These are phyloP conservation scores for Nasonia oneida DNA, from an alignment of 2,888 invertebrate species.

Conservation along the genomic window DNA sequence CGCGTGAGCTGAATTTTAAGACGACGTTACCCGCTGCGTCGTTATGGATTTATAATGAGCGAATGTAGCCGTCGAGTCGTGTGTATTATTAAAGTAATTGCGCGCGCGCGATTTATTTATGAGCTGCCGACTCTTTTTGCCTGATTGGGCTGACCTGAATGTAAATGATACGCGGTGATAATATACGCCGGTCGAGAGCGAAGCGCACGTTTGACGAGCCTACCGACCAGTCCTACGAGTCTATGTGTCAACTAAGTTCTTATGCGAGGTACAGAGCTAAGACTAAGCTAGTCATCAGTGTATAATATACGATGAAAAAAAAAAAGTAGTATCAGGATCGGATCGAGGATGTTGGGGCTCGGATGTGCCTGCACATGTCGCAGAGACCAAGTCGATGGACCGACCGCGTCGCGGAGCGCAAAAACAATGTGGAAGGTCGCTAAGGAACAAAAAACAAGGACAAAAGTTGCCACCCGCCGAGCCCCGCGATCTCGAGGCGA, in stretches of 20 bases:
- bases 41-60: constrained; percentile 8
- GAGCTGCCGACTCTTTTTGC: not conserved
- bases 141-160: constrained; percentile 4
- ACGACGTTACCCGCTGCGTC: not conserved
- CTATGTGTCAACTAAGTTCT: not conserved
- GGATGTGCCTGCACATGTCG: constrained; percentile 29
- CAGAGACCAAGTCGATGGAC: not conserved
- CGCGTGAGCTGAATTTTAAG: constrained; percentile 20
- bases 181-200: not conserved
- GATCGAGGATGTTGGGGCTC: constrained; percentile 52
- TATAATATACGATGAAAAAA: not conserved
- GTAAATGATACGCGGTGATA: not conserved
- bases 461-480: constrained; percentile 37
- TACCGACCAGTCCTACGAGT: too few species aligned
- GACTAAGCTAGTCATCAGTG: constrained; percentile 14
- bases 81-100: constrained; percentile 11
- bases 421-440: not conserved
- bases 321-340: constrained; percentile 33
- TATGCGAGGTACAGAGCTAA: constrained; percentile 8
- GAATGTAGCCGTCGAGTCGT: not conserved
- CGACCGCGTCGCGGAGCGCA: not conserved
- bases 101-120: not conserved
- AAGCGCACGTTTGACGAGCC: constrained; percentile 37
- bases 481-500: constrained; percentile 47
- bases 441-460: not conserved